Percentiles rank a stretch among this genome's conserved stretches.
Evolutionary conservation across 92 coral and sea anemone species (phyloP).

Genomic region (Anthopleura xanthogrammica): DNA sequence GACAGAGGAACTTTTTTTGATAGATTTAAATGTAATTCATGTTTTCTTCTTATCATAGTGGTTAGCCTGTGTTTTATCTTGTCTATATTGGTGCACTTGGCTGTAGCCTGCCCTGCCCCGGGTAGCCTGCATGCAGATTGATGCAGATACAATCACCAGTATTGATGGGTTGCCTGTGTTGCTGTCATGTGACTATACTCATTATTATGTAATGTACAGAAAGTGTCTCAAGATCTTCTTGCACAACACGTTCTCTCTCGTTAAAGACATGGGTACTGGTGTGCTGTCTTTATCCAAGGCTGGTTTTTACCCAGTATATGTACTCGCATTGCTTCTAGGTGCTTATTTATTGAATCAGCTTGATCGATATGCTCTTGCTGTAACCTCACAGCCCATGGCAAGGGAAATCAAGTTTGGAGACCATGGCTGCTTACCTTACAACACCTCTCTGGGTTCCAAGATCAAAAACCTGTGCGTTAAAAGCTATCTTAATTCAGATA

Average conservation of each 20-base stretch:
- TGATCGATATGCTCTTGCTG: constrained; percentile 85
- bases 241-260: constrained; percentile 1
- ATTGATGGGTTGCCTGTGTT: constrained; percentile 20
- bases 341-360: constrained; percentile 91
- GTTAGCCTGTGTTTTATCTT: too few species aligned
- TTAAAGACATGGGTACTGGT: constrained; percentile 61
- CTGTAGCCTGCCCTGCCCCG: too few species aligned
- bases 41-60: too few species aligned
- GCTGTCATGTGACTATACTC: background rate
- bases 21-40: too few species aligned
- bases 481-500: constrained; percentile 53
- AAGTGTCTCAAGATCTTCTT: background rate
- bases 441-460: constrained; percentile 51
- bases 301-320: constrained; percentile 80
- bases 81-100: too few species aligned
- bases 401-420: constrained; percentile 93
- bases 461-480: constrained; percentile 76
- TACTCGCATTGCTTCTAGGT: constrained; percentile 63
- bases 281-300: constrained; percentile 65
- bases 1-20: too few species aligned
- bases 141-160: too few species aligned
- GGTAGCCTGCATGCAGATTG: background rate
- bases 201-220: constrained; percentile 6
- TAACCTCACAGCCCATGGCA: constrained; percentile 96
- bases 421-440: constrained; percentile 84